These are phyloP conservation scores for Pogoniulus pusillus DNA, from an alignment of 2,797 vertebrate genomes.

Conservation along the genomic window DNA sequence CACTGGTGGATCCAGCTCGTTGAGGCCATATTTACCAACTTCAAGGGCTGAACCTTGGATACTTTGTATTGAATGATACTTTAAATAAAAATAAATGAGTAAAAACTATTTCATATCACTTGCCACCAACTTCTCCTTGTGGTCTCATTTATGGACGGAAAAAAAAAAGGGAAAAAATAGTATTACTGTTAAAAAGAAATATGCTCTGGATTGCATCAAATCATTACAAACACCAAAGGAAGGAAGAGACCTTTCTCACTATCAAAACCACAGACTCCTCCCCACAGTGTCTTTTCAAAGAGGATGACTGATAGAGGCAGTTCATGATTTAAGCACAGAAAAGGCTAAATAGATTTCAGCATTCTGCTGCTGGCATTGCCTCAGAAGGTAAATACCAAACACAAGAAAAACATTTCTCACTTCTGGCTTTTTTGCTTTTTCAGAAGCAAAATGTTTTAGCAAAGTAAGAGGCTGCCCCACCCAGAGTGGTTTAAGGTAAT, in stretches of 20 bases:
- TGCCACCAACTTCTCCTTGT: neutral
- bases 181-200: neutral
- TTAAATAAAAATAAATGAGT: neutral
- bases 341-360: neutral
- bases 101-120: neutral
- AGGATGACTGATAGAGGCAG: neutral
- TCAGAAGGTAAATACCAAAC: conserved; percentile 19
- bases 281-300: neutral
- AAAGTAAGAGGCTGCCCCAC: neutral
- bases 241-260: neutral
- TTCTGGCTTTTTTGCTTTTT: neutral
- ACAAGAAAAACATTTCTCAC: neutral
- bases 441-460: neutral
- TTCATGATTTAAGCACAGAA: neutral
- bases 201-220: neutral
- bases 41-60: neutral
- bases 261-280: neutral
- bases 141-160: neutral
- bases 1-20: neutral
- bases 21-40: neutral
- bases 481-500: neutral
- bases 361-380: neutral
- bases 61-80: neutral
- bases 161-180: neutral
- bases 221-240: neutral